Conservation (phyloP, 2,888 invertebrate genomes). For the Rotaria sp. region DNA sequence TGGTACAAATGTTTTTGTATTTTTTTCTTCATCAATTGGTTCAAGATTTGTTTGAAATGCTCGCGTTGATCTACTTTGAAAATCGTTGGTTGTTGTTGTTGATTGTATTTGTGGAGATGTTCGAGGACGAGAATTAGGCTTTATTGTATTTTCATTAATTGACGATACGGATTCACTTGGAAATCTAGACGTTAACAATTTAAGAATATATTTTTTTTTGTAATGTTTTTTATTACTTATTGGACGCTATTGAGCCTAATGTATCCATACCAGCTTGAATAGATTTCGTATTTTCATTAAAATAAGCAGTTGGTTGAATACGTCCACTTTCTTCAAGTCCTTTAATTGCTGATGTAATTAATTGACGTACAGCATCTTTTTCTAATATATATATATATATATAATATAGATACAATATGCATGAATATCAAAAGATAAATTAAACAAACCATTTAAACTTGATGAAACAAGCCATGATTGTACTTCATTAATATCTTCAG, state of each 20-base stretch:
- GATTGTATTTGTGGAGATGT: background rate
- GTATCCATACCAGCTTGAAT: background rate
- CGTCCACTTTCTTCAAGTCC: slow-evolving; percentile 37
- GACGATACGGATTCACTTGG: background rate
- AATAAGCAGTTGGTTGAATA: slow-evolving; percentile 27
- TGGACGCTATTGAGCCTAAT: background rate
- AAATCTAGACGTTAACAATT: background rate
- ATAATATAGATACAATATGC: too few relatives aligned
- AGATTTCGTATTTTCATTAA: background rate
- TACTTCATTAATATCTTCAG: slow-evolving; percentile 34
- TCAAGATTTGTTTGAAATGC: background rate
- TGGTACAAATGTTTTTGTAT: too few relatives aligned
- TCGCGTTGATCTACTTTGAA: background rate
- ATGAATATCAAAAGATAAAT: background rate
- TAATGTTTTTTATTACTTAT: background rate
- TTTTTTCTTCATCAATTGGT: background rate
- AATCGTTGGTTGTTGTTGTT: background rate
- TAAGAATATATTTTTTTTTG: too few relatives aligned
- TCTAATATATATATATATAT: background rate
- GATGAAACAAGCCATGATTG: slow-evolving; percentile 40
- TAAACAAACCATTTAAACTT: background rate
- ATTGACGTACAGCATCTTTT: slow-evolving; percentile 33
- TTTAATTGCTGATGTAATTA: slow-evolving; percentile 36
- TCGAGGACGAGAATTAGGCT: background rate
- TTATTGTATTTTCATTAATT: background rate